A percentile compares a stretch with the other conserved stretches of the same genome.
Conservation (phyloP, 2,888 invertebrate species). For the Hemithea aestivaria region DNA sequence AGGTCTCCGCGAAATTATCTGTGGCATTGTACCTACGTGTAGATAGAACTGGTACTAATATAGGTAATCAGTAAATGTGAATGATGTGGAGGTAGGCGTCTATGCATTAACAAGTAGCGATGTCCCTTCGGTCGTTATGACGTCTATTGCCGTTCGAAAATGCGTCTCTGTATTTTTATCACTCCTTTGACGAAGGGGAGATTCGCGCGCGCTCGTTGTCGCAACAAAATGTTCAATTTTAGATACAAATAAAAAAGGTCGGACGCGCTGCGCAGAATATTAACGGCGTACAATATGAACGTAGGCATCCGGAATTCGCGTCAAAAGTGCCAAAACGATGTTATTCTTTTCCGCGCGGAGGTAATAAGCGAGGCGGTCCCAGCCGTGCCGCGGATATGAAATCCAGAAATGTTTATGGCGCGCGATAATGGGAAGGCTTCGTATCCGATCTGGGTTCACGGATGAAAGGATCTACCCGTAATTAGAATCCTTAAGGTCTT, state of each 20-base stretch:
- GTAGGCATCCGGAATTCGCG: conserved; percentile 74
- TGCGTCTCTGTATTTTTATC: conserved; percentile 67
- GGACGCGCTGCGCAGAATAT: conserved; percentile 75
- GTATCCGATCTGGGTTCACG: conserved; percentile 68
- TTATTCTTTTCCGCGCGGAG: conserved; percentile 75
- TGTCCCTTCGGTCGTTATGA: conserved; percentile 48
- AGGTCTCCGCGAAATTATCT: no score
- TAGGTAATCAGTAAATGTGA: no score
- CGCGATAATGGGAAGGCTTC: conserved; percentile 66
- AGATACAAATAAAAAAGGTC: conserved; percentile 80
- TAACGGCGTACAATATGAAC: conserved; percentile 78
- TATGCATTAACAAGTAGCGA: conserved; percentile 42
- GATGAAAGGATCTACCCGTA: conserved; percentile 63
- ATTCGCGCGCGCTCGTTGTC: conserved; percentile 68
- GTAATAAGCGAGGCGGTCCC: conserved; percentile 70
- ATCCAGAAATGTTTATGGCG: conserved; percentile 74
- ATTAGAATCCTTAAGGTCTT: conserved; percentile 71
- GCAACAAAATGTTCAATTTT: conserved; percentile 79
- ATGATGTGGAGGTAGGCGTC: conserved; percentile 11
- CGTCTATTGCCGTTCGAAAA: conserved; percentile 52
- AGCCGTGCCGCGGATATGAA: conserved; percentile 74
- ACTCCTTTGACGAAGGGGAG: conserved; percentile 61
- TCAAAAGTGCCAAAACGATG: conserved; percentile 77
- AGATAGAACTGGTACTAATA: not conserved
- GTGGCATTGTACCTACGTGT: no score